These are phyloP conservation scores for Drosophila trapezifrons DNA, from an alignment of 1,140 invertebrate genomes.

Conservation along the genomic window DNA sequence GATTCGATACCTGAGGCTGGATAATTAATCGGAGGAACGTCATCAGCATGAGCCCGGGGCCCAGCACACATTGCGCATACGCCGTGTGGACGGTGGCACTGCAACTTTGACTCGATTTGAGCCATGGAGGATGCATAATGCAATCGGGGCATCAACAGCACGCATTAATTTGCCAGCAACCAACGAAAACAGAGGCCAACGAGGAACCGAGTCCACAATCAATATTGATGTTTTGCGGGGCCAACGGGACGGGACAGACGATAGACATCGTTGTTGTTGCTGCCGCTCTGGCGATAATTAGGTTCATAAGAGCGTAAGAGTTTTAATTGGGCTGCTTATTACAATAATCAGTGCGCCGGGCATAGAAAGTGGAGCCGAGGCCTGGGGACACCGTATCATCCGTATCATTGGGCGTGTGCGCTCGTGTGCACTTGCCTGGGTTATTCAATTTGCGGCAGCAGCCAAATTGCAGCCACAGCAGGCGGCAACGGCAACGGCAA, in stretches of 20 bases:
- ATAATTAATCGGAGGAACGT: slow-evolving; percentile 62
- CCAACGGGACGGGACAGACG: slow-evolving; percentile 17
- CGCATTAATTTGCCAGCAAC: slow-evolving; percentile 41
- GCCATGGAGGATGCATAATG: slow-evolving; percentile 49
- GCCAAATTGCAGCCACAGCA: slow-evolving; percentile 53
- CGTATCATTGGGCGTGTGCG: slow-evolving; percentile 39
- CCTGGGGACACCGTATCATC: slow-evolving; percentile 5
- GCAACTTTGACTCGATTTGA: slow-evolving; percentile 25
- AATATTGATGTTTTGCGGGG: slow-evolving; percentile 39
- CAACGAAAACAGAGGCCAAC: slow-evolving; percentile 27
- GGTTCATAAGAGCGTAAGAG: slow-evolving; percentile 68
- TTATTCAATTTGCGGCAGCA: slow-evolving; percentile 62
- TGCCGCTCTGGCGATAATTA: slow-evolving; percentile 53
- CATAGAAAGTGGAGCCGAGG: slow-evolving; percentile 26
- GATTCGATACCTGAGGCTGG: slow-evolving; percentile 15
- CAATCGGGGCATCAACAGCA: slow-evolving; percentile 52
- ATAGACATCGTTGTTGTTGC: slow-evolving; percentile 1
- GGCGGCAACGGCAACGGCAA: slow-evolving; percentile 25
- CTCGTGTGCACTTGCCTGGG: slow-evolving; percentile 61
- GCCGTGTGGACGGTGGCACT: slow-evolving; percentile 31
- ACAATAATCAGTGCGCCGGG: slow-evolving; percentile 60
- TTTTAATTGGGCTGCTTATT: slow-evolving; percentile 76
- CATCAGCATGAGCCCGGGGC: slow-evolving; percentile 24
- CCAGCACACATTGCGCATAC: slow-evolving; percentile 48
- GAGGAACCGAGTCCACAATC: slow-evolving; percentile 33